A percentile compares a stretch with the other conserved stretches of the same genome.
Conservation (phyloP, 1,140 invertebrate species). For the Aphaenogaster rudis region DNA sequence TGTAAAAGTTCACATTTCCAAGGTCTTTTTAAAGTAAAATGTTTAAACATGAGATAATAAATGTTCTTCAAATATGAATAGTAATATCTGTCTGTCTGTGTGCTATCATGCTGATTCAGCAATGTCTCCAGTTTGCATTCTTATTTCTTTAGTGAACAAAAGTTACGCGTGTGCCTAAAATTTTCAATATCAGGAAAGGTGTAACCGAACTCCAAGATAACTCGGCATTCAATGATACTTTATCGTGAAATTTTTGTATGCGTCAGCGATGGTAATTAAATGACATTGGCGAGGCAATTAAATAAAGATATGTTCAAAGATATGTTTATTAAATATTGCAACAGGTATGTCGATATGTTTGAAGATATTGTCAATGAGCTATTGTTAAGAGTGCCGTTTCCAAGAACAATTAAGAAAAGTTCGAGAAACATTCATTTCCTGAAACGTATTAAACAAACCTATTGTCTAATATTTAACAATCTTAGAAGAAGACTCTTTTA, state of each 20-base stretch:
- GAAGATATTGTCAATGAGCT: not conserved
- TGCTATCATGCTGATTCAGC: not conserved
- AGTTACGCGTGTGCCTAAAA: not conserved
- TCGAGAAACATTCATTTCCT: not conserved
- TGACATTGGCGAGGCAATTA: not conserved
- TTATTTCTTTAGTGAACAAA: not conserved
- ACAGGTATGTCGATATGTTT: not conserved
- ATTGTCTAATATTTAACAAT: not conserved
- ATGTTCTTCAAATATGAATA: not conserved
- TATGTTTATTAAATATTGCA: not conserved
- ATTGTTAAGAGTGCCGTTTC: not conserved
- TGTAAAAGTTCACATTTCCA: not conserved
- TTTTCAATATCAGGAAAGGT: not conserved
- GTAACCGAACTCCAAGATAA: not conserved
- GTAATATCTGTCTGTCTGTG: not conserved
- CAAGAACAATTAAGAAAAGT: not conserved
- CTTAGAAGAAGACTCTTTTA: not conserved
- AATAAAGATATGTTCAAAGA: not conserved
- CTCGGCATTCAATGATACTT: not conserved
- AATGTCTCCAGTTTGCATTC: not conserved
- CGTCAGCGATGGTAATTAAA: not conserved
- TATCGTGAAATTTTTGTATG: not conserved
- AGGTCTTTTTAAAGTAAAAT: constrained; percentile 9
- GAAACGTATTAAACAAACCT: not conserved
- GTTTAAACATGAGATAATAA: not conserved